Evolutionary conservation across 1,140 invertebrate genomes (phyloP).

Genomic region (Gerris buenoi): DNA sequence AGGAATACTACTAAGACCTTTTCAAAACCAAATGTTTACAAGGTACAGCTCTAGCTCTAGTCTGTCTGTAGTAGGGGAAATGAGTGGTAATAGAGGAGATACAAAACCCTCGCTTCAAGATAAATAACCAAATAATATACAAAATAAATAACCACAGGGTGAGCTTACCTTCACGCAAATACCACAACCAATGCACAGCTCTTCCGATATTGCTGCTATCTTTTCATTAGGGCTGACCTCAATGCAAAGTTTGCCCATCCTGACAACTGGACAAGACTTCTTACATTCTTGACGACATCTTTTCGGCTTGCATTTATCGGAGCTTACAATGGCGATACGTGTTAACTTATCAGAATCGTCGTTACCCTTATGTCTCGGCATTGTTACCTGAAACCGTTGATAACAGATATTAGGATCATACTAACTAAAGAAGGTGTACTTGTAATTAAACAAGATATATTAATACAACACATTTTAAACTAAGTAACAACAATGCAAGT

Average conservation of each 20-base stretch:
- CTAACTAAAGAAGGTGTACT: too few species aligned
- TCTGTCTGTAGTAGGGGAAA: too few species aligned
- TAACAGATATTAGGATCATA: too few species aligned
- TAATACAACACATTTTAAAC: too few species aligned
- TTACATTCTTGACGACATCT: constrained; percentile 98
- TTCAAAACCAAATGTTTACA: too few species aligned
- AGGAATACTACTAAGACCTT: too few species aligned
- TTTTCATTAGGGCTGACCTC: constrained; percentile 96
- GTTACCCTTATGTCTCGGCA: constrained; percentile 31
- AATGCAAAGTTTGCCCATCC: constrained; percentile 98
- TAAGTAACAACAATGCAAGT: too few species aligned
- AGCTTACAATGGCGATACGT: constrained; percentile 95
- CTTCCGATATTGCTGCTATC: constrained; percentile 94
- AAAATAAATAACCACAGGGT: neutral
- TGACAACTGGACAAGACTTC: constrained; percentile 92
- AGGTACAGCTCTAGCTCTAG: too few species aligned
- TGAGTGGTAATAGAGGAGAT: too few species aligned
- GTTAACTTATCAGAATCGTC: constrained; percentile 83
- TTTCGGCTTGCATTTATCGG: constrained; percentile 98
- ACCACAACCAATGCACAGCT: constrained; percentile 83
- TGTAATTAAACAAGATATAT: too few species aligned
- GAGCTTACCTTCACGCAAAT: constrained; percentile 77
- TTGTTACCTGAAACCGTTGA: constrained; percentile 11
- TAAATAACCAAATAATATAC: too few species aligned
- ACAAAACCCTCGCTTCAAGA: too few species aligned